Evolutionary conservation across 2,888 invertebrate species (phyloP).

Genomic region (Temnothorax unifasciatus): DNA sequence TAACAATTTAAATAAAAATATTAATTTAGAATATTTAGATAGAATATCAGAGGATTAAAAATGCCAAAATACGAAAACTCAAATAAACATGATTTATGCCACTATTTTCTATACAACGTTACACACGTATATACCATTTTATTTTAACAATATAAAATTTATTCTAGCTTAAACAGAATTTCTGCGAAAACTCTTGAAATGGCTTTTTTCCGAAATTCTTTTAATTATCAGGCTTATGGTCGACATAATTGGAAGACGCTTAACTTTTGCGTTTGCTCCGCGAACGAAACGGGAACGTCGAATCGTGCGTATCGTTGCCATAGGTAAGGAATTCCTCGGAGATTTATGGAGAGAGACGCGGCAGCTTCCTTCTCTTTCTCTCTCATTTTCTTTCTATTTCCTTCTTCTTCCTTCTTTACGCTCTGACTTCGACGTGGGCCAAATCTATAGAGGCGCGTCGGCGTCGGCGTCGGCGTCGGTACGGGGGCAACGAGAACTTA

Average conservation of each 20-base stretch:
- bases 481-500: conserved; percentile 70
- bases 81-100: conserved; percentile 9
- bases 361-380: conserved; percentile 24
- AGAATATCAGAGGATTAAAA: background rate
- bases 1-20: conserved; percentile 13
- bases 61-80: background rate
- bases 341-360: conserved; percentile 70
- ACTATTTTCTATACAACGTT: background rate
- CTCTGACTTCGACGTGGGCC: conserved; percentile 73
- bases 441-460: conserved; percentile 71
- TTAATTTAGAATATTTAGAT: background rate
- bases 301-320: conserved; percentile 65
- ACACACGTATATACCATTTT: too few relatives aligned
- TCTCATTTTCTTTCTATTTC: conserved; percentile 21
- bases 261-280: conserved; percentile 39
- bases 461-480: conserved; percentile 34
- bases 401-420: conserved; percentile 22
- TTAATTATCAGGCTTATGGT: conserved; percentile 6
- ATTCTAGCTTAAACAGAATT: background rate
- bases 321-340: conserved; percentile 67
- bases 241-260: conserved; percentile 28
- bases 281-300: conserved; percentile 36
- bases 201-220: background rate
- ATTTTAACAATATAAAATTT: background rate
- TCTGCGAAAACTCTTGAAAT: background rate